A percentile compares a stretch with the other conserved stretches of the same genome.
These are phyloP conservation scores for Toxostoma redivivum DNA, from an alignment of 2,113 vertebrate species.

Conservation along the genomic window DNA sequence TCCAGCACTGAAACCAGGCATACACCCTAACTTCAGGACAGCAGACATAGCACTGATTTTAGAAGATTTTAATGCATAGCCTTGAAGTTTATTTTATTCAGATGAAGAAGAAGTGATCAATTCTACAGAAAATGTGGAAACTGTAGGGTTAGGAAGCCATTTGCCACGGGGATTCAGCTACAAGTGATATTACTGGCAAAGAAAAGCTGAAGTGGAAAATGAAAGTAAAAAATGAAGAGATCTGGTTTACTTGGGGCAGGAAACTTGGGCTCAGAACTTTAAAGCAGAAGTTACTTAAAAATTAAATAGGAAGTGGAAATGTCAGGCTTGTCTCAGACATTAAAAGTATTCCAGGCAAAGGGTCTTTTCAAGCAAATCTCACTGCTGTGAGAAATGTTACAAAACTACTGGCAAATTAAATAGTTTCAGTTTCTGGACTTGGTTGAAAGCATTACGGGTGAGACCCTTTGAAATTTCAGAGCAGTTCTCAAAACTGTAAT, in stretches of 20 bases:
- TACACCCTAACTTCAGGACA: not conserved
- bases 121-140: not conserved
- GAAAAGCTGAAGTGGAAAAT: slow-evolving; percentile 40
- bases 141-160: not conserved
- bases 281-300: slow-evolving; percentile 13
- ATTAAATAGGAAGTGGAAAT: slow-evolving; percentile 10
- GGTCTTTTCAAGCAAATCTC: not conserved
- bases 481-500: not conserved
- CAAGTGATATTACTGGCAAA: not conserved
- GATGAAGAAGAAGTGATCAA: not conserved
- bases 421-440: not conserved
- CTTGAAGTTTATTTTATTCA: not conserved
- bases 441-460: not conserved
- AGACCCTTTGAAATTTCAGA: not conserved
- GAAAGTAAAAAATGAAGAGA: slow-evolving; percentile 22
- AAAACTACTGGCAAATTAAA: not conserved
- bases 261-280: not conserved
- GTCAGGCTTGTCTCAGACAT: not conserved
- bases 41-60: not conserved
- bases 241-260: not conserved
- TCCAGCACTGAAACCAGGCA: not conserved
- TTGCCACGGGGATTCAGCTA: not conserved
- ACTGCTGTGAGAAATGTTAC: not conserved
- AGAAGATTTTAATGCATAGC: not conserved
- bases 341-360: not conserved